phyloP scores from a whole-genome alignment of 1,140 invertebrate genomes.

The Tetranychus urticae region DNA sequence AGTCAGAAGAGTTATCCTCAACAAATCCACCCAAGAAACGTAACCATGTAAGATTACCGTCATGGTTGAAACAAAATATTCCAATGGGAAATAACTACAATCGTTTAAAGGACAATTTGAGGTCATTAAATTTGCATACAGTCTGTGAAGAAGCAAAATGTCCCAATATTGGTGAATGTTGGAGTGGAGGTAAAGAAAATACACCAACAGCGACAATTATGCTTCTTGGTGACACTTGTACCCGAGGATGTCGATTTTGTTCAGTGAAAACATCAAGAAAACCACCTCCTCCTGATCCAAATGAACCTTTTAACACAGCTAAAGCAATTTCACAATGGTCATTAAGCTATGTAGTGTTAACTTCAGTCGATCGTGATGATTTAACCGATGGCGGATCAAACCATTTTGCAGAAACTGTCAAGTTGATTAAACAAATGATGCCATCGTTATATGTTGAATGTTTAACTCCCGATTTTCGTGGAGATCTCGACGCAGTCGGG shows the following conservation, averaged over 20 bases:
- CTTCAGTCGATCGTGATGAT: slow-evolving; percentile 94
- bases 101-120: slow-evolving; percentile 61
- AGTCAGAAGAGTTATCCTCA: not conserved
- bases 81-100: slow-evolving; percentile 44
- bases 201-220: slow-evolving; percentile 36
- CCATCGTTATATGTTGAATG: slow-evolving; percentile 79
- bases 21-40: not conserved
- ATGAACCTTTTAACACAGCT: slow-evolving; percentile 82
- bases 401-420: slow-evolving; percentile 76
- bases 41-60: slow-evolving; percentile 40
- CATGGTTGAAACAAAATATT: slow-evolving; percentile 90
- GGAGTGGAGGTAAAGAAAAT: slow-evolving; percentile 44
- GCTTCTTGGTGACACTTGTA: slow-evolving; percentile 76
- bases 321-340: slow-evolving; percentile 78
- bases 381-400: slow-evolving; percentile 65
- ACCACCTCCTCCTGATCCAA: slow-evolving; percentile 69
- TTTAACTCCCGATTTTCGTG: slow-evolving; percentile 83
- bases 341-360: slow-evolving; percentile 88
- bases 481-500: slow-evolving; percentile 45
- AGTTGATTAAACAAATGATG: slow-evolving; percentile 36
- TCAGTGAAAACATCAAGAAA: slow-evolving; percentile 84
- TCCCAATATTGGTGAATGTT: slow-evolving; percentile 98
- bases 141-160: slow-evolving; percentile 97
- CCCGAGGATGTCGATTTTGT: slow-evolving; percentile 72
- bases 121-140: slow-evolving; percentile 72